A percentile compares a stretch with the other conserved stretches of the same genome.
phyloP scores from a whole-genome alignment of 2,797 vertebrate genomes.

The Siniperca scherzeri region DNA sequence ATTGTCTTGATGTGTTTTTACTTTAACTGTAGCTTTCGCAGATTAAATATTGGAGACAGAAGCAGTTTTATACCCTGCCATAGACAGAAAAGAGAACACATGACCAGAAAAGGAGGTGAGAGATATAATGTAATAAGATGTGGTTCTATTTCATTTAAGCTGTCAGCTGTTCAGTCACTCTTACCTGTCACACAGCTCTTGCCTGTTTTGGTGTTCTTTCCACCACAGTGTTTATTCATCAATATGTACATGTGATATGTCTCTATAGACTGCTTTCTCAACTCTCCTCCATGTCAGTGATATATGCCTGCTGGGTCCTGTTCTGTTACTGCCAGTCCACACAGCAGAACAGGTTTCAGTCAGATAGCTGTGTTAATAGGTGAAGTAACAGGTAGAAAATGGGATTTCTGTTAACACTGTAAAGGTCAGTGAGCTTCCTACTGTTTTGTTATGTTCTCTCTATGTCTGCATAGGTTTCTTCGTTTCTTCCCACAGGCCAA shows the following conservation, averaged over 20 bases:
- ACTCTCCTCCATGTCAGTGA: constrained; percentile 7
- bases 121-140: background rate
- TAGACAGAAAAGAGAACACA: background rate
- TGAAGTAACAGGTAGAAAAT: constrained; percentile 46
- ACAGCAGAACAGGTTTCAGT: background rate
- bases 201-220: background rate
- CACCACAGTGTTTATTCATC: background rate
- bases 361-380: constrained; percentile 25
- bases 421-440: constrained; percentile 14
- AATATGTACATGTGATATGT: background rate
- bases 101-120: background rate
- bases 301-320: constrained; percentile 1
- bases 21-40: background rate
- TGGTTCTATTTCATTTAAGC: background rate
- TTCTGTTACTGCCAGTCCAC: constrained; percentile 11
- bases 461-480: constrained; percentile 14
- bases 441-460: constrained; percentile 9
- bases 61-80: background rate
- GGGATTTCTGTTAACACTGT: constrained; percentile 39
- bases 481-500: constrained; percentile 15
- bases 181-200: background rate
- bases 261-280: background rate
- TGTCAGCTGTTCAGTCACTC: background rate
- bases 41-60: constrained; percentile 1
- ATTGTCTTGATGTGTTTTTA: constrained; percentile 1